Evolutionary conservation across 1,140 invertebrate genomes (phyloP).

Genomic region (Mamestra configurata): DNA sequence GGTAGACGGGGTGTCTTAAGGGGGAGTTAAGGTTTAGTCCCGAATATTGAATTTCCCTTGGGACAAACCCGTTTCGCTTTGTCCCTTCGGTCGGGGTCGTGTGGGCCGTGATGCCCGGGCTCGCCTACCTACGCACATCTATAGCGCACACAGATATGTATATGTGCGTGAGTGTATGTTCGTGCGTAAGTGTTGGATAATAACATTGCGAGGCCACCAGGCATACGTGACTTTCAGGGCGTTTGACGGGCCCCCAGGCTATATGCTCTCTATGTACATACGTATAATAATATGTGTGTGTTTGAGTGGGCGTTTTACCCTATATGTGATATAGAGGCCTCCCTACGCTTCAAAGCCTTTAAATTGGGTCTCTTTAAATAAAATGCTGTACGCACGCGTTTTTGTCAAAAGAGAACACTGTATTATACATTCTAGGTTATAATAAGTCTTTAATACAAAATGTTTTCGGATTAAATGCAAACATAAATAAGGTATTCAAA

Average conservation of each 20-base stretch:
- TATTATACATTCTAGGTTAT: constrained; percentile 35
- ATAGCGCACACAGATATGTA: constrained; percentile 63
- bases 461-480: constrained; percentile 13
- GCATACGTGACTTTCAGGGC: constrained; percentile 83
- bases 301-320: constrained; percentile 71
- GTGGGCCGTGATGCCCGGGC: constrained; percentile 84
- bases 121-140: constrained; percentile 63
- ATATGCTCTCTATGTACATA: constrained; percentile 68
- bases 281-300: constrained; percentile 63
- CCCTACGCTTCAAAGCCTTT: constrained; percentile 75
- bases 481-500: constrained; percentile 29
- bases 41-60: constrained; percentile 88
- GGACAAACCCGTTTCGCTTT: constrained; percentile 88
- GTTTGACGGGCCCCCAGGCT: constrained; percentile 78
- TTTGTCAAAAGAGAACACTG: constrained; percentile 51
- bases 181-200: constrained; percentile 85
- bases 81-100: constrained; percentile 85
- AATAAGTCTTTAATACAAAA: constrained; percentile 43
- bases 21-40: constrained; percentile 88
- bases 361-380: constrained; percentile 84
- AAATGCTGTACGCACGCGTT: constrained; percentile 59
- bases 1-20: constrained; percentile 85
- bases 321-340: constrained; percentile 73
- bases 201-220: constrained; percentile 81
- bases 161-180: constrained; percentile 68